These are phyloP conservation scores for Samia ricini DNA, from an alignment of 1,140 invertebrate genomes.

Conservation along the genomic window DNA sequence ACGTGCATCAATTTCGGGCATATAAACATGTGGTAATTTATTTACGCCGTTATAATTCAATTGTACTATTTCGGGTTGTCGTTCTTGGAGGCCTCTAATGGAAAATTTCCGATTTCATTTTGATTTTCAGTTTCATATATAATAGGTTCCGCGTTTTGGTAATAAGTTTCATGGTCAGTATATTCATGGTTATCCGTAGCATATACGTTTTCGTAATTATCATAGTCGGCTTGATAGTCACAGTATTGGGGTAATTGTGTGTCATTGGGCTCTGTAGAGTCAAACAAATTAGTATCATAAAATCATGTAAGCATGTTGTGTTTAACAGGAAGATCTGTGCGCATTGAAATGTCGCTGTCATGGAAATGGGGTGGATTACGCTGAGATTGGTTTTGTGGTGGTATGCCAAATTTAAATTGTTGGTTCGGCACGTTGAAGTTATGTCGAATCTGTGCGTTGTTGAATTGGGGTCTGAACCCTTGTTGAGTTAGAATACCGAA, in stretches of 20 bases:
- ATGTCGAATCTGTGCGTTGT: neutral
- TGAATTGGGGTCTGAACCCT: neutral
- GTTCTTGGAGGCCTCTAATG: neutral
- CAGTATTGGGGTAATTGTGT: neutral
- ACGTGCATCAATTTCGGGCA: slow-evolving; percentile 9
- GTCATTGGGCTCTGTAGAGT: too few species aligned
- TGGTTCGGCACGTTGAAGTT: neutral
- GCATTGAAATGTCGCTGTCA: neutral
- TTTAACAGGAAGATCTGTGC: neutral
- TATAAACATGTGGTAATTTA: slow-evolving; percentile 13
- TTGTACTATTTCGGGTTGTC: slow-evolving; percentile 1
- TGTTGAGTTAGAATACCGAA: neutral
- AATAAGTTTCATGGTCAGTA: too few species aligned
- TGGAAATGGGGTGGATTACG: too few species aligned
- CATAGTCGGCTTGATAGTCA: too few species aligned
- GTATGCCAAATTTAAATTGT: slow-evolving; percentile 4
- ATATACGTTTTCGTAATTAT: too few species aligned
- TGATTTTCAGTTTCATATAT: slow-evolving; percentile 8
- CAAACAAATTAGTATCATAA: too few species aligned
- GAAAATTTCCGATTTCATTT: too few species aligned
- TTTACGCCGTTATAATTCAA: slow-evolving; percentile 10
- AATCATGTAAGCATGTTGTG: too few species aligned
- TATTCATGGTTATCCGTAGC: too few species aligned
- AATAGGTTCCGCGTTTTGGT: neutral
- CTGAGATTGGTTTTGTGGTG: neutral